These are phyloP conservation scores for Siphamia tubifer DNA, from an alignment of 2,113 vertebrate genomes.

Conservation along the genomic window DNA sequence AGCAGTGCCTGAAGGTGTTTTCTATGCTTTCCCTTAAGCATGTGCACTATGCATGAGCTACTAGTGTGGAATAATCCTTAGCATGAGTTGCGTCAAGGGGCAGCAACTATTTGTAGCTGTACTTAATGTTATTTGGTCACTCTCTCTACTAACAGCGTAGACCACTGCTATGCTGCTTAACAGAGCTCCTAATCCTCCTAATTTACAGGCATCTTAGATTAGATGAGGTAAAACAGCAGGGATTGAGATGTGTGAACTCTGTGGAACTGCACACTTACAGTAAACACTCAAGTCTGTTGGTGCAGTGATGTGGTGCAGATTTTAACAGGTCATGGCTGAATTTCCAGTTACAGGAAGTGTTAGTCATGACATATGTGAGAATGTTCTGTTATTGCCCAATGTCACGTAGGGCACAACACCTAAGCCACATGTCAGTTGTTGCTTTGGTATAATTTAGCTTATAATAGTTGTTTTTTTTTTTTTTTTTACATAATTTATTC, in stretches of 20 bases:
- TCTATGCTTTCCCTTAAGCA: conserved; percentile 8
- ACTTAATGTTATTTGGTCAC: conserved; percentile 54
- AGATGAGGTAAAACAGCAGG: conserved; percentile 33
- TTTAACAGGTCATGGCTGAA: conserved; percentile 11
- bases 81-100: conserved; percentile 30
- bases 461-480: too few species aligned
- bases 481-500: background rate
- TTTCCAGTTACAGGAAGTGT: background rate
- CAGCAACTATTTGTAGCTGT: conserved; percentile 64
- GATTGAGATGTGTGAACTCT: conserved; percentile 24
- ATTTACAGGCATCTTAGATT: conserved; percentile 58
- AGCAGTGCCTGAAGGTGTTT: conserved; percentile 6
- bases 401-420: background rate
- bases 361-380: background rate
- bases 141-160: conserved; percentile 29
- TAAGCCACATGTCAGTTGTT: background rate
- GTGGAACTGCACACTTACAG: background rate
- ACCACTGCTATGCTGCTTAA: conserved; percentile 51
- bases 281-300: background rate
- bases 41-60: background rate
- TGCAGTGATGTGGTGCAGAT: background rate
- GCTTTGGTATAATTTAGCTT: background rate
- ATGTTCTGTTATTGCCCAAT: background rate
- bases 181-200: conserved; percentile 59
- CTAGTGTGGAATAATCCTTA: conserved; percentile 40